A percentile compares a stretch with the other conserved stretches of the same genome.
phyloP scores from a whole-genome alignment of 2,888 invertebrate species.

The Nipponacmea schrenckii region DNA sequence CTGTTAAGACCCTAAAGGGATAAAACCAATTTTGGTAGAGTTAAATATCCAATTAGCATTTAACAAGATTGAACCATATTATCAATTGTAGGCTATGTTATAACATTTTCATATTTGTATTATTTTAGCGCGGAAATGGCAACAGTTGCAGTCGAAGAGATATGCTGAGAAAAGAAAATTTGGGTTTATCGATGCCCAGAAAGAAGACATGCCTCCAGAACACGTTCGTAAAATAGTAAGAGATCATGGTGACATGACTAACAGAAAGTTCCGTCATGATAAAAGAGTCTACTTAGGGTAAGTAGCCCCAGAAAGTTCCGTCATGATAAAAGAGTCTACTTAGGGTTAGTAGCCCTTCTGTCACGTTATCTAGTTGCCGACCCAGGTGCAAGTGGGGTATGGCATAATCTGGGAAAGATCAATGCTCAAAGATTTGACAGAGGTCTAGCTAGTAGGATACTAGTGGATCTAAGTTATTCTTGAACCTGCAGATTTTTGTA shows the following conservation, averaged over 20 bases:
- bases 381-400: too few relatives aligned
- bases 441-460: too few relatives aligned
- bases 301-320: conserved; percentile 83
- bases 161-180: conserved; percentile 98
- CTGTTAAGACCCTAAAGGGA: too few relatives aligned
- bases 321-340: conserved; percentile 97
- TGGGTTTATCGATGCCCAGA: conserved; percentile 98
- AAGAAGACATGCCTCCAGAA: conserved; percentile 99
- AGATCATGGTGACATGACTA: conserved; percentile 99
- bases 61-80: too few relatives aligned
- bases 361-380: too few relatives aligned
- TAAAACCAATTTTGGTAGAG: too few relatives aligned
- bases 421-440: too few relatives aligned
- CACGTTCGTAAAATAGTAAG: conserved; percentile 98
- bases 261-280: conserved; percentile 97
- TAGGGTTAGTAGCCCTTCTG: conserved; percentile 75
- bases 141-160: conserved; percentile 97
- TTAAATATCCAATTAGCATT: too few relatives aligned
- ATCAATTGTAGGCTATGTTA: too few relatives aligned
- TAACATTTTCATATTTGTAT: background rate
- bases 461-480: too few relatives aligned
- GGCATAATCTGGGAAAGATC: too few relatives aligned
- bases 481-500: too few relatives aligned
- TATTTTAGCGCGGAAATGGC: conserved; percentile 82
- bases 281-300: conserved; percentile 95